phyloP scores from a whole-genome alignment of 2,888 invertebrate genomes.

The Tiliacea aurago region DNA sequence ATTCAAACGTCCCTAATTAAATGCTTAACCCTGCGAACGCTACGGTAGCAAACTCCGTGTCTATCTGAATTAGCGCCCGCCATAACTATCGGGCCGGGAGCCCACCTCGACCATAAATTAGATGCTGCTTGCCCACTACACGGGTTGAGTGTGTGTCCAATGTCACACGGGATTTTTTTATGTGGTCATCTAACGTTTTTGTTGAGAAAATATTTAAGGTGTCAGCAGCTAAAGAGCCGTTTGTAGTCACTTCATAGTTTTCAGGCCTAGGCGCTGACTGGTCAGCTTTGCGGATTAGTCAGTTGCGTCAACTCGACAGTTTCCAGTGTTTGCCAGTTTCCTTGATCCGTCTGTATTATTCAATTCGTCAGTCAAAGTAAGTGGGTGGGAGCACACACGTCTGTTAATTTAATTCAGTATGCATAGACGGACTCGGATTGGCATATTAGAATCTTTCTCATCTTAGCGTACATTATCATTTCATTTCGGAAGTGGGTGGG shows the following conservation, averaged over 20 bases:
- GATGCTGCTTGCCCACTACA: constrained; percentile 84
- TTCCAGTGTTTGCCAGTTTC: too few relatives aligned
- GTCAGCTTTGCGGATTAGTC: too few relatives aligned
- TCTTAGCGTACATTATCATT: neutral
- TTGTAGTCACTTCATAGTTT: neutral
- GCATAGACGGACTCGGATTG: too few relatives aligned
- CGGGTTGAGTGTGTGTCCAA: constrained; percentile 75
- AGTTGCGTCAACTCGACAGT: too few relatives aligned
- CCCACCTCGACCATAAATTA: constrained; percentile 89
- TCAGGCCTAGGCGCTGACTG: neutral
- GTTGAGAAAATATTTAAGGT: neutral
- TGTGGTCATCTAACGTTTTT: neutral
- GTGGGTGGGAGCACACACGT: too few relatives aligned
- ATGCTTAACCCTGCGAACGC: constrained; percentile 65
- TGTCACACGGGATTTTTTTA: constrained; percentile 61
- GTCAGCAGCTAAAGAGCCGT: neutral
- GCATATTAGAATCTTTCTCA: neutral
- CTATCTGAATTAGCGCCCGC: constrained; percentile 84
- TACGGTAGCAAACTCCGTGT: constrained; percentile 70
- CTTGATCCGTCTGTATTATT: too few relatives aligned
- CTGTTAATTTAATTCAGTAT: too few relatives aligned
- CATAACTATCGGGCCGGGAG: constrained; percentile 85
- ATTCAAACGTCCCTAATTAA: constrained; percentile 64
- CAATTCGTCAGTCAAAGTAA: too few relatives aligned
- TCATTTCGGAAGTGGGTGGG: neutral